Evolutionary conservation across 2,113 vertebrate species (phyloP).

Genomic region (Brachyistius frenatus): DNA sequence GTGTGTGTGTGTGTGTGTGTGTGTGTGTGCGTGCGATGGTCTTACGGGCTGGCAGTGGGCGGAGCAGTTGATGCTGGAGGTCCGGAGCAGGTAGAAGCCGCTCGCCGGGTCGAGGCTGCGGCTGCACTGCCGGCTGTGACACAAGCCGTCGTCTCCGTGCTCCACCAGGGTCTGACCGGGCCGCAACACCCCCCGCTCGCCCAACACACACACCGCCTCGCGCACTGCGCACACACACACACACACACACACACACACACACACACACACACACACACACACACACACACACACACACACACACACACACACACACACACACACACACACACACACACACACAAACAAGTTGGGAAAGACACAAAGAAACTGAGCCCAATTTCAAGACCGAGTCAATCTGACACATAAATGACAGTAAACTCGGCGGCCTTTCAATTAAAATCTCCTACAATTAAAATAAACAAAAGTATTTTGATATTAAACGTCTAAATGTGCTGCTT

Average conservation of each 20-base stretch:
- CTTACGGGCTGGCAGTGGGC: conserved; percentile 90
- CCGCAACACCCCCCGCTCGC: conserved; percentile 88
- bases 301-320: conserved; percentile 74
- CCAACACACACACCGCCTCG: conserved; percentile 92
- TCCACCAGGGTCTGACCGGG: conserved; percentile 94
- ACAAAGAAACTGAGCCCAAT: neutral
- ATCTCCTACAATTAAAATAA: no score
- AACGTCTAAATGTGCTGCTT: no score
- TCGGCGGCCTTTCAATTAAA: no score
- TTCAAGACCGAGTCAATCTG: no score
- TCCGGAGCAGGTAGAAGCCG: conserved; percentile 89
- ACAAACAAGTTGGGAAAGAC: conserved; percentile 3
- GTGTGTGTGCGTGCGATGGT: neutral
- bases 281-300: conserved; percentile 84
- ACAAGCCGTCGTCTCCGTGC: conserved; percentile 86
- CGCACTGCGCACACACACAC: conserved; percentile 84
- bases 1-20: no score
- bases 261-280: conserved; percentile 76
- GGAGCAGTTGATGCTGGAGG: conserved; percentile 88
- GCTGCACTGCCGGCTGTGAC: conserved; percentile 89
- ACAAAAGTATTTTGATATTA: no score
- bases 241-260: conserved; percentile 87
- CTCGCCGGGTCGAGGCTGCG: conserved; percentile 85
- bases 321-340: conserved; percentile 86
- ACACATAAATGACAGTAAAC: no score